Base-by-base conservation (phyloP, 2,888 invertebrate species). In the Drosophila tanythrix region DNA sequence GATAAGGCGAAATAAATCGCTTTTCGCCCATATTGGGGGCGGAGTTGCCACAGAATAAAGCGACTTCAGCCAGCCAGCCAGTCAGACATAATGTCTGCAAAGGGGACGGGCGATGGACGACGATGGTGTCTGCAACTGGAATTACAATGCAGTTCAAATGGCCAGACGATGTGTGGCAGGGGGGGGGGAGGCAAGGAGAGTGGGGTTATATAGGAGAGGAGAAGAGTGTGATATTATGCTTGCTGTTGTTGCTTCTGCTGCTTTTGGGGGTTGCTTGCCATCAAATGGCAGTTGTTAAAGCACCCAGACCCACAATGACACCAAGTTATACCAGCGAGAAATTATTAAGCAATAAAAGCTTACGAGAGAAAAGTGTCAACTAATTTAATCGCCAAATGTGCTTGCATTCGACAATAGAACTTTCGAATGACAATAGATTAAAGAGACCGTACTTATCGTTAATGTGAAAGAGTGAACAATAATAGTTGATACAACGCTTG, bases 1-100 rank as follows among this genome's bases (percentile, higher is more conserved):
- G 84, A 85, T 88, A 83, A 86, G 86, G 83, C 79, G 60, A 79
- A 88, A 83, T 83, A 86, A 88, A 85, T 85, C 87, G 83, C 70
- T 71, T 83, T 83, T 80, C 46, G 55, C 55, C 70, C 73, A 62
- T 61, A 71, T 64, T 58, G 60, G 25, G 52, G 69, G 33, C 60
- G 58, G 43, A 25, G 25, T 15, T 7, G 13, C 29, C 18, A 31
- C 5, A 31, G 21, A 33, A 33, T 13, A 31, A 7, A 35, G 25
- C 60, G 66, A 40, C 66, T 35, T n/a, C 53, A 66, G 40, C 40
- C n/a, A 21, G 43, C 43, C 10, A 40, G n/a, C n/a, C 10, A 40
- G 43, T 38, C 53, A 88, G 84, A 84, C 88, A 76, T 73, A 69
- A 69, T 70, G 60, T 46, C 31, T 35, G 5, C 67, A 68, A 48